Conservation (phyloP, 2,797 vertebrate genomes). For the Macropodus opercularis region DNA sequence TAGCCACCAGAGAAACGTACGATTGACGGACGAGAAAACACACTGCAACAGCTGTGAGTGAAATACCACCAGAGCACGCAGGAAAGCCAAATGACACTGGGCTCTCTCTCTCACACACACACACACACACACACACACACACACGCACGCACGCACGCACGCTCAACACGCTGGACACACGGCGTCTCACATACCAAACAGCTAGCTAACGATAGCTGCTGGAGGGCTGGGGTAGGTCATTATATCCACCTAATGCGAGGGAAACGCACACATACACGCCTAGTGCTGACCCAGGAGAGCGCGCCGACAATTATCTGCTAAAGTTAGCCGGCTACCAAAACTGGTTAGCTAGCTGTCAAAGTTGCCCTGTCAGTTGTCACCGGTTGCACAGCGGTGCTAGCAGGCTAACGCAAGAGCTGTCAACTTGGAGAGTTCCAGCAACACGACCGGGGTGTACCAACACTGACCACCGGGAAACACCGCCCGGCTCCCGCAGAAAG, state of each 20-base stretch:
- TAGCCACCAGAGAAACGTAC: constrained; percentile 53
- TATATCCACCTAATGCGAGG: constrained; percentile 38
- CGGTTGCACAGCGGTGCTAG: constrained; percentile 73
- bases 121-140: constrained; percentile 15
- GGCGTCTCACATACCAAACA: constrained; percentile 70
- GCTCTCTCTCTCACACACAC: constrained; percentile 10
- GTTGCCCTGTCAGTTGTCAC: constrained; percentile 82
- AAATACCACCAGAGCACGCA: constrained; percentile 67
- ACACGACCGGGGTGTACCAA: constrained; percentile 46
- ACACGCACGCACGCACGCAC: constrained; percentile 39
- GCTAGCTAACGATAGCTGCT: constrained; percentile 73
- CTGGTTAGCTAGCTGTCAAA: constrained; percentile 81
- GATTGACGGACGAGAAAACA: constrained; percentile 76
- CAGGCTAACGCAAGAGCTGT: constrained; percentile 77
- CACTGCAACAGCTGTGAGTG: constrained; percentile 80
- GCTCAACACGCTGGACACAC: constrained; percentile 64
- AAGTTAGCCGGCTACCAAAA: constrained; percentile 72
- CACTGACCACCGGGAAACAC: constrained; percentile 56
- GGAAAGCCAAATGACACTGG: constrained; percentile 67
- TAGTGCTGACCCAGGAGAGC: constrained; percentile 38
- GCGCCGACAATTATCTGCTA: constrained; percentile 54
- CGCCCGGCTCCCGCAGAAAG: constrained; percentile 40
- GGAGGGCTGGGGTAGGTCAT: constrained; percentile 47
- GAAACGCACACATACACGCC: constrained; percentile 30
- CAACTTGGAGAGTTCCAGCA: constrained; percentile 78